These are phyloP conservation scores for Aplochiton taeniatus DNA, from an alignment of 2,797 vertebrate genomes.

Conservation along the genomic window DNA sequence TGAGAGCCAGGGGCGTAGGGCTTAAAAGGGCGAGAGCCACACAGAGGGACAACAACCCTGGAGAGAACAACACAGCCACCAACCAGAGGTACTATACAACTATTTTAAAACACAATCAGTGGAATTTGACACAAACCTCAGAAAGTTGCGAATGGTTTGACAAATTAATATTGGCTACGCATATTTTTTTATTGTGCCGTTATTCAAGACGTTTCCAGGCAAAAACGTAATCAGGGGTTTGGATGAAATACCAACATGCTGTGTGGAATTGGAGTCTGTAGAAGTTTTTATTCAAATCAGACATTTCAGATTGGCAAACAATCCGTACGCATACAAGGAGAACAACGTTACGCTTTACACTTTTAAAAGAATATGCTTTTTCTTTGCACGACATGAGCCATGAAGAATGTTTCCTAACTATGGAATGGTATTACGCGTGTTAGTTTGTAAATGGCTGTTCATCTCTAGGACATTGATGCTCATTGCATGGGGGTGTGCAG, in stretches of 20 bases:
- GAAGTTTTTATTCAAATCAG: too few relatives aligned
- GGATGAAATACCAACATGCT: too few relatives aligned
- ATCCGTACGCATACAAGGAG: too few relatives aligned
- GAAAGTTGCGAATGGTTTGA: too few relatives aligned
- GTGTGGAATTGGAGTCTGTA: too few relatives aligned
- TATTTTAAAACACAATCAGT: slow-evolving; percentile 20
- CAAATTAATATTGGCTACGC: too few relatives aligned
- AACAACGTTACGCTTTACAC: background rate
- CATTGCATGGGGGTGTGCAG: background rate
- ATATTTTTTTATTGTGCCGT: too few relatives aligned
- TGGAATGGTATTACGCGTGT: background rate
- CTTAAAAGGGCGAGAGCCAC: slow-evolving; percentile 69
- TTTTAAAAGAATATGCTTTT: background rate
- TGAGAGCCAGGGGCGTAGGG: slow-evolving; percentile 55
- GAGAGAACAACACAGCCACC: slow-evolving; percentile 35
- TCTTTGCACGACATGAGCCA: background rate
- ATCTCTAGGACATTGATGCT: background rate
- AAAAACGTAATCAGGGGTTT: too few relatives aligned
- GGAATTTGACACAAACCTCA: background rate
- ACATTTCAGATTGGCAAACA: background rate
- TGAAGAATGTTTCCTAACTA: background rate
- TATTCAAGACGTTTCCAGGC: too few relatives aligned
- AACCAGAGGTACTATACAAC: slow-evolving; percentile 58
- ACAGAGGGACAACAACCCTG: slow-evolving; percentile 39
- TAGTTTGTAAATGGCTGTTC: background rate